These are phyloP conservation scores for Wiebesia pumilae DNA, from an alignment of 1,140 invertebrate species.

Conservation along the genomic window DNA sequence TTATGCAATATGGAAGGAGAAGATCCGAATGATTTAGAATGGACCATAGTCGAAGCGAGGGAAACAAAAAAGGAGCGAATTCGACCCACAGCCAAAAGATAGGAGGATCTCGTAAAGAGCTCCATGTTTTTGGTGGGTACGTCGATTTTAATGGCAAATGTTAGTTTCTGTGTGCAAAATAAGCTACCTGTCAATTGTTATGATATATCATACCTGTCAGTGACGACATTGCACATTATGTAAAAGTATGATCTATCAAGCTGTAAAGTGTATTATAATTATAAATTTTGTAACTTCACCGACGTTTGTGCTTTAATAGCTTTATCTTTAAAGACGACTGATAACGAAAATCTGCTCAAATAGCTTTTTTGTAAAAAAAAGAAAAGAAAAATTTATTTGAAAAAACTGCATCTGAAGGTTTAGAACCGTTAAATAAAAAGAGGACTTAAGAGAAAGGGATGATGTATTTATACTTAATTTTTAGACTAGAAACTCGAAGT, in stretches of 20 bases:
- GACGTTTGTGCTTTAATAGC: slow-evolving; percentile 68
- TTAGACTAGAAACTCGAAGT: slow-evolving; percentile 53
- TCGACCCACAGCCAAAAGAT: slow-evolving; percentile 73
- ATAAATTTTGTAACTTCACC: slow-evolving; percentile 75
- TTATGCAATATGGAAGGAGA: slow-evolving; percentile 79
- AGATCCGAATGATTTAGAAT: slow-evolving; percentile 89
- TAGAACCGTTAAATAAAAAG: slow-evolving; percentile 49
- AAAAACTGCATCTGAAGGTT: slow-evolving; percentile 48
- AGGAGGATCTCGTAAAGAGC: slow-evolving; percentile 68
- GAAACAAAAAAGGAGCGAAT: slow-evolving; percentile 73
- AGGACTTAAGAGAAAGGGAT: slow-evolving; percentile 41
- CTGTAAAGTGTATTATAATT: slow-evolving; percentile 77
- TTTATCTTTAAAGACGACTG: slow-evolving; percentile 59
- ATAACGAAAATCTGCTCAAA: slow-evolving; percentile 49
- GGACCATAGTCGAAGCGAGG: slow-evolving; percentile 77
- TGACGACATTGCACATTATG: slow-evolving; percentile 72
- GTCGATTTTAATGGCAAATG: slow-evolving; percentile 50
- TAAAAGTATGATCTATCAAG: slow-evolving; percentile 72
- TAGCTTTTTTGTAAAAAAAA: slow-evolving; percentile 52
- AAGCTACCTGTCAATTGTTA: slow-evolving; percentile 74
- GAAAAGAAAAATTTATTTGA: slow-evolving; percentile 40
- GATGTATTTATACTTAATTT: slow-evolving; percentile 54
- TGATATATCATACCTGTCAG: slow-evolving; percentile 70
- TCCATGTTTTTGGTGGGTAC: slow-evolving; percentile 64
- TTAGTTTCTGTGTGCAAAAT: slow-evolving; percentile 67